Conservation (phyloP, 1,140 invertebrate species). For the Drosophila insularis region DNA sequence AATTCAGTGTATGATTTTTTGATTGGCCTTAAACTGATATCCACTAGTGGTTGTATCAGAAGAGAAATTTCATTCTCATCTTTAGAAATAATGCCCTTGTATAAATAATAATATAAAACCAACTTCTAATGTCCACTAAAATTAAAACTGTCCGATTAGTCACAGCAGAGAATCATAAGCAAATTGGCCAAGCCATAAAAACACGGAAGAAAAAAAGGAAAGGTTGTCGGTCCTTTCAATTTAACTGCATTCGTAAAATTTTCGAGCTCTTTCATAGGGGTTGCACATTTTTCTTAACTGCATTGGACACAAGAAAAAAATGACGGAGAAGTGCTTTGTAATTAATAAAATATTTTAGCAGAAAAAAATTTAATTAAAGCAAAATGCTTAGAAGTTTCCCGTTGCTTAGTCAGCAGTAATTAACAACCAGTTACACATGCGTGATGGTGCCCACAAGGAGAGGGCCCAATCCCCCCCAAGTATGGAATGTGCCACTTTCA, state of each 20-base stretch:
- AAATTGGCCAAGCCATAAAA: conserved; percentile 16
- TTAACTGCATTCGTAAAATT: neutral
- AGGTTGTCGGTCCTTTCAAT: neutral
- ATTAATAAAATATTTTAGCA: conserved; percentile 45
- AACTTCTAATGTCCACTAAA: neutral
- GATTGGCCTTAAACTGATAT: too few relatives aligned
- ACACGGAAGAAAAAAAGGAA: neutral
- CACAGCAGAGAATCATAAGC: conserved; percentile 31
- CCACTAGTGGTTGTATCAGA: too few relatives aligned
- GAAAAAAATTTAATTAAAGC: conserved; percentile 58
- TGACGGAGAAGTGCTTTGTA: conserved; percentile 20
- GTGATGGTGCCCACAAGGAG: conserved; percentile 23
- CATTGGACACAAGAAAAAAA: neutral
- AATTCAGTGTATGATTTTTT: too few relatives aligned
- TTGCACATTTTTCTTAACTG: neutral
- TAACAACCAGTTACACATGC: conserved; percentile 47
- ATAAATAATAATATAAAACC: neutral
- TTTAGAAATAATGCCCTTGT: too few relatives aligned
- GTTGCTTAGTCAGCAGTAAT: conserved; percentile 40
- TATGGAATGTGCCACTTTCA: conserved; percentile 32
- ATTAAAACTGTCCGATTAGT: conserved; percentile 14
- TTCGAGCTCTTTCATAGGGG: neutral
- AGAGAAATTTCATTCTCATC: too few relatives aligned
- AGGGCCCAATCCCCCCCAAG: conserved; percentile 1
- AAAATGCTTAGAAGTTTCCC: conserved; percentile 50